These are phyloP conservation scores for Lysiphlebus fabarum DNA, from an alignment of 1,140 invertebrate genomes.

Conservation along the genomic window DNA sequence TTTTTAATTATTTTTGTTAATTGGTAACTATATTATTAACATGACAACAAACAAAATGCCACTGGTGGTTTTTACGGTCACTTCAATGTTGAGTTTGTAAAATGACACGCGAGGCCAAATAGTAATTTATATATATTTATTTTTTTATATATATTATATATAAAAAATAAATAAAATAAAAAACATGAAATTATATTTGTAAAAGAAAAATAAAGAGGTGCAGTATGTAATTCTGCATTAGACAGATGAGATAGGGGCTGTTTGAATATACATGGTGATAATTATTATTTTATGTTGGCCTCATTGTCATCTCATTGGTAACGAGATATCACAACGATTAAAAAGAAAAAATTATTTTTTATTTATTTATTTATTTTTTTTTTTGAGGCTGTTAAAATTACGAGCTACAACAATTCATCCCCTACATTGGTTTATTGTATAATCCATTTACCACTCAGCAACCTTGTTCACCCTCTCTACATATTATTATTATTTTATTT, in stretches of 20 bases:
- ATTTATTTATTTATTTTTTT: no score
- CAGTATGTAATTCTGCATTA: not conserved
- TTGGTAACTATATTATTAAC: not conserved
- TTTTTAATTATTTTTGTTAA: no score
- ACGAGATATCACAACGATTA: constrained; percentile 12
- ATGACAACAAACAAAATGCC: not conserved
- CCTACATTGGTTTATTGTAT: not conserved
- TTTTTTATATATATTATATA: not conserved
- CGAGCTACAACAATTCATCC: not conserved
- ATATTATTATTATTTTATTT: not conserved
- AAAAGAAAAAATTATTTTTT: no score
- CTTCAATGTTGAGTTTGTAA: constrained; percentile 3
- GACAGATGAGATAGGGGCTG: constrained; percentile 15
- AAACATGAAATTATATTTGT: no score
- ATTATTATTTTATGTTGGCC: constrained; percentile 8
- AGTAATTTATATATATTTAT: not conserved
- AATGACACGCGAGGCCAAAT: not conserved
- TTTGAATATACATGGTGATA: constrained; percentile 10
- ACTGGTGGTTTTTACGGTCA: constrained; percentile 2
- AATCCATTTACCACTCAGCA: no score
- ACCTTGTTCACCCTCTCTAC: not conserved
- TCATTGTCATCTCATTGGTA: constrained; percentile 15
- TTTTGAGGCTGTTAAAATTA: no score
- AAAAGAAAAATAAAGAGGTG: no score
- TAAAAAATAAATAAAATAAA: not conserved